Percentiles rank a stretch among this genome's conserved stretches.
These are phyloP conservation scores for Eonycteris spelaea DNA, from an alignment of 2,113 vertebrate species.

Conservation along the genomic window DNA sequence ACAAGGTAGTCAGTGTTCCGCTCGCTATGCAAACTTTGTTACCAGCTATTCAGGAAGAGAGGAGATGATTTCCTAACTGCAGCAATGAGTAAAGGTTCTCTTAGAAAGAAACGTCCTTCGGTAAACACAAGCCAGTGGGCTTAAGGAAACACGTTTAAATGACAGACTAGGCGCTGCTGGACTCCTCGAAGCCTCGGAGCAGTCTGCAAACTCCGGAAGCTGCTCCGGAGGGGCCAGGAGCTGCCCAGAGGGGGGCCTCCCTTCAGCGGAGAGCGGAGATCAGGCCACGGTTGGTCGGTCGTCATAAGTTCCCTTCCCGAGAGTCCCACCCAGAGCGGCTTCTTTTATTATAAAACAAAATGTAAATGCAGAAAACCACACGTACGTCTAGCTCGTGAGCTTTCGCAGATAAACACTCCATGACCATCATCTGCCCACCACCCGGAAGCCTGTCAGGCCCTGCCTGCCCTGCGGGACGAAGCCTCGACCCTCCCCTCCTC, in stretches of 20 bases:
- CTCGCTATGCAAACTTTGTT: rapidly evolving
- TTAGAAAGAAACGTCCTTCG: background rate
- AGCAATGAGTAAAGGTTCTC: background rate
- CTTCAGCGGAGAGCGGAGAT: rapidly evolving
- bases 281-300: background rate
- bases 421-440: rapidly evolving
- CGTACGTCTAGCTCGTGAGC: rapidly evolving
- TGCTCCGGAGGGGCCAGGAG: background rate
- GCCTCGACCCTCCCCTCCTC: too few species aligned
- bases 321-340: background rate
- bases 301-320: rapidly evolving
- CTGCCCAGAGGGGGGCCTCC: too few species aligned
- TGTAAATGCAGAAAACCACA: background rate
- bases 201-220: rapidly evolving
- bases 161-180: rapidly evolving
- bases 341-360: background rate
- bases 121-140: background rate
- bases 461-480: rapidly evolving
- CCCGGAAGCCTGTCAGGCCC: background rate
- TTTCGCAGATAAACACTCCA: background rate
- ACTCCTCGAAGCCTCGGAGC: rapidly evolving
- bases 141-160: background rate
- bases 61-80: rapidly evolving
- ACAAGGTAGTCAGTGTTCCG: rapidly evolving
- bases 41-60: background rate